Conservation (phyloP, 1,140 invertebrate species). For the Nasonia giraulti region DNA sequence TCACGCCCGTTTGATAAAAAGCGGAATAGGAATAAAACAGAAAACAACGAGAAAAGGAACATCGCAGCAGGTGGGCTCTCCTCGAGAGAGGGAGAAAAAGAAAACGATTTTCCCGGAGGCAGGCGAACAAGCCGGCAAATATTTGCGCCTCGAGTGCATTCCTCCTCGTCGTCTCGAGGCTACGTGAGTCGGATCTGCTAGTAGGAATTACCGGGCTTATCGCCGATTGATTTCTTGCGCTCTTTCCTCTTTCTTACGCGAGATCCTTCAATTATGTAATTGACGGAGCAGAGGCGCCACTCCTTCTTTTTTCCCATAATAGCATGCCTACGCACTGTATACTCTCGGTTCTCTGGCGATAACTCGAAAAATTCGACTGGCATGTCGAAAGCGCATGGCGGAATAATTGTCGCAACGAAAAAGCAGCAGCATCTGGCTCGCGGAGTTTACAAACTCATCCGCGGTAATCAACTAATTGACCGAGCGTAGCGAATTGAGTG, state of each 20-base stretch:
- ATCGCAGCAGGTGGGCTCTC: not conserved
- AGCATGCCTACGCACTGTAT: not conserved
- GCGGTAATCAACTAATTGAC: conserved; percentile 66
- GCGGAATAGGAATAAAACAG: too few relatives aligned
- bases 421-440: not conserved
- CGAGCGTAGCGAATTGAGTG: conserved; percentile 63
- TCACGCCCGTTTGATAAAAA: not conserved
- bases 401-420: not conserved
- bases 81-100: not conserved
- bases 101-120: not conserved
- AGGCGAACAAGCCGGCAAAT: conserved; percentile 17
- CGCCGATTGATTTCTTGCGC: not conserved
- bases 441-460: conserved; percentile 55
- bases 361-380: not conserved
- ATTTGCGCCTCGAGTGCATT: conserved; percentile 32
- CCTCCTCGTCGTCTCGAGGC: not conserved
- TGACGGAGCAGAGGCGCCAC: not conserved
- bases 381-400: too few relatives aligned
- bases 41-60: not conserved
- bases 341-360: not conserved
- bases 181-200: conserved; percentile 36
- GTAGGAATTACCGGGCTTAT: conserved; percentile 41
- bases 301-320: not conserved
- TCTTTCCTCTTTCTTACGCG: not conserved
- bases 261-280: conserved; percentile 23